Conservation (phyloP, 2,888 invertebrate genomes). For the Liodrosophila aerea region DNA sequence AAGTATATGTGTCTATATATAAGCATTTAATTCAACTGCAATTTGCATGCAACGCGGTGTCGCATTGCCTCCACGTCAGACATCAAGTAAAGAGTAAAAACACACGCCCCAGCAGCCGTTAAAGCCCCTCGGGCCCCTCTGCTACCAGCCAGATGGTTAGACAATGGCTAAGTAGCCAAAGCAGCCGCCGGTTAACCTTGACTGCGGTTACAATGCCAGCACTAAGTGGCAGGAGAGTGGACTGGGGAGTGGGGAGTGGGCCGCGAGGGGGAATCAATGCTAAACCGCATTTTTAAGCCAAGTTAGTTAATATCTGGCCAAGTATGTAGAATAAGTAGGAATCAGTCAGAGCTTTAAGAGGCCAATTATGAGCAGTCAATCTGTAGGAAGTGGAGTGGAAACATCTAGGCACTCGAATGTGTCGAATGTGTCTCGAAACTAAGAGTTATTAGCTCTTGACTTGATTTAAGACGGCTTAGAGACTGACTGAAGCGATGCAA, state of each 20-base stretch:
- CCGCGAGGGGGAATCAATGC: conserved; percentile 28
- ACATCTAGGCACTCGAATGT: conserved; percentile 27
- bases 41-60: conserved; percentile 48
- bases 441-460: too few relatives aligned
- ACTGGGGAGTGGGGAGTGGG: not conserved
- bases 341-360: too few relatives aligned
- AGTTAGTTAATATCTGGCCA: conserved; percentile 25
- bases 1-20: not conserved
- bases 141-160: not conserved
- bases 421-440: too few relatives aligned
- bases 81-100: not conserved
- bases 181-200: conserved; percentile 61
- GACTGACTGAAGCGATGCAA: too few relatives aligned
- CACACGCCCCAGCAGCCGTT: conserved; percentile 6
- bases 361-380: too few relatives aligned
- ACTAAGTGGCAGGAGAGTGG: not conserved
- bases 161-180: conserved; percentile 37
- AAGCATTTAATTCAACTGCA: conserved; percentile 26
- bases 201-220: conserved; percentile 55
- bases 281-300: conserved; percentile 58
- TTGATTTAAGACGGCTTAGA: too few relatives aligned
- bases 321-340: conserved; percentile 14
- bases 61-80: conserved; percentile 27
- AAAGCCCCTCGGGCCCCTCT: not conserved
- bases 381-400: not conserved